A percentile compares a stretch with the other conserved stretches of the same genome.
Conservation (phyloP, 2,113 vertebrate species). For the Grallaria varia region DNA sequence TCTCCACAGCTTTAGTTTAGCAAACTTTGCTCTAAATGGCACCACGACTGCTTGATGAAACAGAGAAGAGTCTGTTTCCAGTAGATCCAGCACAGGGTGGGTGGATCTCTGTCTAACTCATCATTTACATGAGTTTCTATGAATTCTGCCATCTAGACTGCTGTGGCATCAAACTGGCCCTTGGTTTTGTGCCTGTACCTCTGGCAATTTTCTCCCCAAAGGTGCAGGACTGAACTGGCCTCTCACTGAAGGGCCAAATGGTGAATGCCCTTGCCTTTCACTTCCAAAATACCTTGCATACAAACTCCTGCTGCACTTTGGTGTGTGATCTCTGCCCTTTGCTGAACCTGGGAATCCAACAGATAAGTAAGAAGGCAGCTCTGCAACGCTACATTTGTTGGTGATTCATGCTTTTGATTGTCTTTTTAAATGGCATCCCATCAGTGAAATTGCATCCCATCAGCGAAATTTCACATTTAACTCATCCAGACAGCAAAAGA, state of each 20-base stretch:
- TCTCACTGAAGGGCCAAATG: background rate
- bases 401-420: background rate
- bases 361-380: background rate
- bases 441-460: background rate
- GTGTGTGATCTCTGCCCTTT: background rate
- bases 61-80: background rate
- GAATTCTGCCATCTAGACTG: background rate
- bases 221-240: background rate
- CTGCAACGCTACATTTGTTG: background rate
- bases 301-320: background rate
- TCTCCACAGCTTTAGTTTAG: background rate
- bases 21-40: background rate
- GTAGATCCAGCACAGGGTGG: background rate
- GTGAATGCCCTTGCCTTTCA: background rate
- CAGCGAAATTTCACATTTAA: background rate
- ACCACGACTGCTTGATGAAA: background rate
- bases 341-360: background rate
- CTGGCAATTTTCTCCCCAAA: background rate
- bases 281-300: background rate
- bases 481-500: background rate
- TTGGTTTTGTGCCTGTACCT: background rate
- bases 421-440: background rate
- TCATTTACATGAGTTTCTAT: background rate
- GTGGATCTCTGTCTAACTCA: background rate
- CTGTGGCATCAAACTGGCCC: background rate